phyloP scores from a whole-genome alignment of 1,140 invertebrate species.

The Neodiprion virginianus region DNA sequence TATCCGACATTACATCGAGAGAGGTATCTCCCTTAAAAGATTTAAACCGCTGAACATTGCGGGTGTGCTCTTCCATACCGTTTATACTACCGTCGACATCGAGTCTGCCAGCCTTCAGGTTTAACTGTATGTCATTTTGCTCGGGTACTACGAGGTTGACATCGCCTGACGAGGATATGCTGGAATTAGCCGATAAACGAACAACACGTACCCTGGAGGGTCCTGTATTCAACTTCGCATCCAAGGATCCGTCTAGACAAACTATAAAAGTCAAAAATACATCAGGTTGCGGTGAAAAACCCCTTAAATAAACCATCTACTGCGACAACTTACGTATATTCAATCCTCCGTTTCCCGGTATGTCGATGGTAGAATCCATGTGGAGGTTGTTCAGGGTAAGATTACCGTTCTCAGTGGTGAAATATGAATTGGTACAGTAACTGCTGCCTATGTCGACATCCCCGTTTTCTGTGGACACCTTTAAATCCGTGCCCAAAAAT shows the following conservation, averaged over 20 bases:
- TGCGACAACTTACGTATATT: conserved; percentile 25
- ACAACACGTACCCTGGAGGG: conserved; percentile 27
- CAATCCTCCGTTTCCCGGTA: conserved; percentile 26
- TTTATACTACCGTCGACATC: conserved; percentile 21
- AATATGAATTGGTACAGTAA: conserved; percentile 32
- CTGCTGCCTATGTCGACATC: conserved; percentile 30
- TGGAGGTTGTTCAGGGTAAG: conserved; percentile 33
- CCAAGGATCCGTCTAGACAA: conserved; percentile 32
- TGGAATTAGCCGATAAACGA: conserved; percentile 25
- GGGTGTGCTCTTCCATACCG: conserved; percentile 10
- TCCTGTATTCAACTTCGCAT: conserved; percentile 27
- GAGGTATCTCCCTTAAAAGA: background rate
- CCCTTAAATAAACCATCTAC: no score
- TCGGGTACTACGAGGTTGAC: conserved; percentile 26
- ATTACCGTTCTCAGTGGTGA: conserved; percentile 28
- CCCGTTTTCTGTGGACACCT: conserved; percentile 32
- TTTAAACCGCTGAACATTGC: conserved; percentile 16
- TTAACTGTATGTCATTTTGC: conserved; percentile 22
- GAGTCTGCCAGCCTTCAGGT: conserved; percentile 19
- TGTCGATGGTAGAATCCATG: conserved; percentile 30
- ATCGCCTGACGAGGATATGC: conserved; percentile 21
- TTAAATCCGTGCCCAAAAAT: conserved; percentile 27
- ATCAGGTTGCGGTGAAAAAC: background rate
- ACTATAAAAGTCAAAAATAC: conserved; percentile 17
- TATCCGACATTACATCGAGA: conserved; percentile 22